Conservation (phyloP, 2,888 invertebrate species). For the Nipponacmea schrenckii region DNA sequence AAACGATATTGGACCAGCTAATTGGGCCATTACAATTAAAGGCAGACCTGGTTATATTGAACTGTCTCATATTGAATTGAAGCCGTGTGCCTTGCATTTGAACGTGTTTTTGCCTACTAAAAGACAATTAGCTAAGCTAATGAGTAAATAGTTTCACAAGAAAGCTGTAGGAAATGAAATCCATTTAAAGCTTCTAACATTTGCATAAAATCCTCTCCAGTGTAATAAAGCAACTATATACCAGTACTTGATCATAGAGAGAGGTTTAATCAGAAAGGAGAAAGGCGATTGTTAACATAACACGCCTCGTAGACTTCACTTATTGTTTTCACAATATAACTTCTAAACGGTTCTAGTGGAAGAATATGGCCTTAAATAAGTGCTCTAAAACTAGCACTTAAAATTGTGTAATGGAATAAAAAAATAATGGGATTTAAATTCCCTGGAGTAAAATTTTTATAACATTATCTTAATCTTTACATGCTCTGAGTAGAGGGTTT, state of each 20-base stretch:
- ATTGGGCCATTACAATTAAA: conserved; percentile 25
- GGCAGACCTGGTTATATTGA: neutral
- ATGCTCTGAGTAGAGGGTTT: too few relatives aligned
- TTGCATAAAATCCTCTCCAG: conserved; percentile 31
- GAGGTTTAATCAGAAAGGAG: neutral
- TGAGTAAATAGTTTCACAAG: conserved; percentile 27
- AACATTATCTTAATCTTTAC: too few relatives aligned
- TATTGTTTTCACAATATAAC: neutral
- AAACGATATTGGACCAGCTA: conserved; percentile 25
- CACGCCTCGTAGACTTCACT: neutral
- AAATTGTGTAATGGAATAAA: conserved; percentile 1
- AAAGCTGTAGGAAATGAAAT: conserved; percentile 28
- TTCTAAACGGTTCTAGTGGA: conserved; percentile 7
- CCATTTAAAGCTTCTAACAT: conserved; percentile 26
- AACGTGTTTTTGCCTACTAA: conserved; percentile 1
- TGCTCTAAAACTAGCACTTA: neutral
- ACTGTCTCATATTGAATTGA: neutral
- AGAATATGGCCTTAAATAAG: conserved; percentile 2
- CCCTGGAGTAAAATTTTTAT: too few relatives aligned
- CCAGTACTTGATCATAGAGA: conserved; percentile 24
- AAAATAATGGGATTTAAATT: neutral
- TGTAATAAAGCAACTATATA: conserved; percentile 30
- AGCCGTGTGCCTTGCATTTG: conserved; percentile 4
- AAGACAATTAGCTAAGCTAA: conserved; percentile 23
- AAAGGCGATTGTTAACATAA: conserved; percentile 2